Evolutionary conservation across 2,113 vertebrate species (phyloP).

Genomic region (Tragulus kanchil): DNA sequence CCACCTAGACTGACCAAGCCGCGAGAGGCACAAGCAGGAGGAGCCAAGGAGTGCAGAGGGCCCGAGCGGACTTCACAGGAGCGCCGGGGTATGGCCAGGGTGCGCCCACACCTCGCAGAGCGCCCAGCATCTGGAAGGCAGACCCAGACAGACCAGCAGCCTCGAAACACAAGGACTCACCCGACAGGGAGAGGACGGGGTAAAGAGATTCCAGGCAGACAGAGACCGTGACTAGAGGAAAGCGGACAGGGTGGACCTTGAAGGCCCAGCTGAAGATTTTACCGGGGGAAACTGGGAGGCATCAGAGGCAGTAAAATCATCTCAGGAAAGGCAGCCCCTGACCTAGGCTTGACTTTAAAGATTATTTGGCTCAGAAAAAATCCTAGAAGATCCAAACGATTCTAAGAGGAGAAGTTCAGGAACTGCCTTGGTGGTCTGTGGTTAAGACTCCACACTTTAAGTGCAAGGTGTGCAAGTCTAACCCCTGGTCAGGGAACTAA

Average conservation of each 20-base stretch:
- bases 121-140: background rate
- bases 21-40: background rate
- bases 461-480: background rate
- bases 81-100: background rate
- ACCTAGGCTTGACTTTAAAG: background rate
- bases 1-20: background rate
- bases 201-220: background rate
- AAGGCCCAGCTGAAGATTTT: background rate
- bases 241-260: background rate
- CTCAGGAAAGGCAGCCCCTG: background rate
- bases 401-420: background rate
- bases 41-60: background rate
- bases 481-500: background rate
- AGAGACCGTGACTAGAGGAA: background rate
- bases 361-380: conserved; percentile 39
- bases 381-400: background rate
- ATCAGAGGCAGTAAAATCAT: background rate
- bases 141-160: background rate
- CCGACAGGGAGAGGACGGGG: background rate
- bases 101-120: background rate
- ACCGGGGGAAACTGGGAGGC: background rate
- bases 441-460: background rate
- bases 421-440: background rate
- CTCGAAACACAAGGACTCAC: background rate
- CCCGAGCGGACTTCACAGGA: background rate